phyloP scores from a whole-genome alignment of 2,113 vertebrate genomes.

The Mustela nigripes region DNA sequence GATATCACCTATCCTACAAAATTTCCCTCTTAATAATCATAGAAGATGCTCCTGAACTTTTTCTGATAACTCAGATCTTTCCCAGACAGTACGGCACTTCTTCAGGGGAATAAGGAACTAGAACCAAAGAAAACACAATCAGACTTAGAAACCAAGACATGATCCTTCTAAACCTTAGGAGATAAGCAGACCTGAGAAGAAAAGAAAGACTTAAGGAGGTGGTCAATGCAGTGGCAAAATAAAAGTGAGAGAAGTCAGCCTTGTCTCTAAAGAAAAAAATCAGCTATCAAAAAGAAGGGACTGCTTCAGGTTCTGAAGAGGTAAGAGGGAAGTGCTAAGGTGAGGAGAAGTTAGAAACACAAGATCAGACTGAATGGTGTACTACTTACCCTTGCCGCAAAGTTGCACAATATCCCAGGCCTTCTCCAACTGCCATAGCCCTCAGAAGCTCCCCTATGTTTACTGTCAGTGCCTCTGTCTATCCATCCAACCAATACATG shows the following conservation, averaged over 20 bases:
- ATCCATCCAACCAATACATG: background rate
- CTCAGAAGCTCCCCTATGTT: background rate
- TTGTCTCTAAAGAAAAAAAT: constrained; percentile 19
- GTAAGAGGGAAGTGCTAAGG: background rate
- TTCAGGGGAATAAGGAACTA: background rate
- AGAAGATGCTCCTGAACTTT: constrained; percentile 36
- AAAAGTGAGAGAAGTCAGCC: background rate
- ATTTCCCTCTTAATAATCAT: constrained; percentile 71
- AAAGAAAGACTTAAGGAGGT: background rate
- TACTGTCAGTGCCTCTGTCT: background rate
- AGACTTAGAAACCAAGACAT: background rate
- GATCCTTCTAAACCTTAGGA: constrained; percentile 5
- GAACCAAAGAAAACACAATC: background rate
- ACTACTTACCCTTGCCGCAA: background rate
- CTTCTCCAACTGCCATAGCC: background rate
- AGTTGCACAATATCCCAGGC: background rate
- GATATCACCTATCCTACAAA: constrained; percentile 74
- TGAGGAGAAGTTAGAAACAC: background rate
- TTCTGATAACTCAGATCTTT: background rate
- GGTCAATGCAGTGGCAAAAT: background rate
- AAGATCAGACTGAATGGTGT: background rate
- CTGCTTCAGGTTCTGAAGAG: background rate
- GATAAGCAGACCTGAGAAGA: background rate
- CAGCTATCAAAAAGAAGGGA: constrained; percentile 12
- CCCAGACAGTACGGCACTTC: background rate